Percentiles rank a stretch among this genome's conserved stretches.
Conservation (phyloP, 2,888 invertebrate genomes). For the Leuctra nigra region DNA sequence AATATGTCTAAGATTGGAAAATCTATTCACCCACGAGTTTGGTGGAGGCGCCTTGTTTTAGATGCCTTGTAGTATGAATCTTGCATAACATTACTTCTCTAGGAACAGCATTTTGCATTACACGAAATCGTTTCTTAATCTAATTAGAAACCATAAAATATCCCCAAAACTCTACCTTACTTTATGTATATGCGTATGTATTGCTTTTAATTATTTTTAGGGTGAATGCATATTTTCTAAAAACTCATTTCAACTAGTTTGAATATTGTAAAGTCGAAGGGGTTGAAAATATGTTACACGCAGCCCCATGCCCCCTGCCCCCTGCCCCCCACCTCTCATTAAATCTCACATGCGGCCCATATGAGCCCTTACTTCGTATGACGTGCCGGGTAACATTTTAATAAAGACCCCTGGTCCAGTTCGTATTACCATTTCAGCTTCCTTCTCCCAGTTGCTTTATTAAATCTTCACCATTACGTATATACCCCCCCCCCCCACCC, state of each 20-base stretch:
- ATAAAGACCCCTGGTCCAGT: not conserved
- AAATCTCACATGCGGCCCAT: slow-evolving; percentile 21
- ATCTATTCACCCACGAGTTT: too few species aligned
- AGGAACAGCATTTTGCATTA: not conserved
- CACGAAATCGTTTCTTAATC: too few species aligned
- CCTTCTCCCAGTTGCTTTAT: slow-evolving; percentile 1
- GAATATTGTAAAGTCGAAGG: slow-evolving; percentile 22
- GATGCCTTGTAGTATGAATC: too few species aligned
- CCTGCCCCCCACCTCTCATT: slow-evolving; percentile 26
- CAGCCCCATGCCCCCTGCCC: too few species aligned
- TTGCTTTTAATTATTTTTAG: slow-evolving; percentile 3
- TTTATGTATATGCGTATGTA: too few species aligned
- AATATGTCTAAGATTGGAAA: too few species aligned
- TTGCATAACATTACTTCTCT: too few species aligned
- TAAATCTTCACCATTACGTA: slow-evolving; percentile 10
- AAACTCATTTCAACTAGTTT: slow-evolving; percentile 23
- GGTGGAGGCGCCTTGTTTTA: too few species aligned
- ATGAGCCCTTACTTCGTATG: not conserved
- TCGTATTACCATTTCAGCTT: not conserved
- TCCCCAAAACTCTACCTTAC: too few species aligned
- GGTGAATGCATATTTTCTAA: slow-evolving; percentile 12
- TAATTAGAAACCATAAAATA: too few species aligned
- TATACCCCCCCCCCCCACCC: too few species aligned
- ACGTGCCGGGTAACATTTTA: slow-evolving; percentile 5
- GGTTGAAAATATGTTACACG: slow-evolving; percentile 20